phyloP scores from a whole-genome alignment of 2,888 invertebrate species.

The Aphodius granarius region DNA sequence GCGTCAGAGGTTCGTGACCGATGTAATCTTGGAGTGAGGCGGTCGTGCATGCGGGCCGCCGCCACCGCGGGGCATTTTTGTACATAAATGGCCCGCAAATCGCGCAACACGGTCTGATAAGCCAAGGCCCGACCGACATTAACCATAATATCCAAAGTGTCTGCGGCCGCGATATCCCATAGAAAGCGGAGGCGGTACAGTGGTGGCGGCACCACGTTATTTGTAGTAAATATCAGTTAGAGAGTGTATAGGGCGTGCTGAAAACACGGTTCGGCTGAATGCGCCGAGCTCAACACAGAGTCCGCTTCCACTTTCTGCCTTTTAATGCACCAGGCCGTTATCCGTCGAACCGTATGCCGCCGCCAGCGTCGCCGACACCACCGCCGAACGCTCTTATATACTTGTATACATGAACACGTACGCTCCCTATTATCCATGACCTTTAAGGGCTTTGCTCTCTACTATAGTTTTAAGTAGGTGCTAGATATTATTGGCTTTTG shows the following conservation, averaged over 20 bases:
- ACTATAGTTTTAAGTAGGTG: background rate
- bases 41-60: background rate
- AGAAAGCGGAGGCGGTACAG: conserved; percentile 20
- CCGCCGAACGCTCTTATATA: background rate
- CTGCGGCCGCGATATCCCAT: conserved; percentile 24
- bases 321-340: background rate
- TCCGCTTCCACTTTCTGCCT: background rate
- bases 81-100: conserved; percentile 31
- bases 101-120: conserved; percentile 32
- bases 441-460: background rate
- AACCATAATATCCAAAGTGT: conserved; percentile 35
- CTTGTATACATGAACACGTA: background rate
- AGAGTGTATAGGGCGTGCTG: background rate
- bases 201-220: conserved; percentile 26
- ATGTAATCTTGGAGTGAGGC: conserved; percentile 15
- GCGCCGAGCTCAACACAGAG: background rate
- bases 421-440: background rate
- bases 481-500: background rate
- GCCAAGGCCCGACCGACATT: conserved; percentile 30
- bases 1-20: conserved; percentile 21
- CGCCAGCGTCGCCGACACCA: too few relatives aligned
- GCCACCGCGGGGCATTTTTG: background rate
- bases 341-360: background rate
- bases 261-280: background rate
- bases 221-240: conserved; percentile 38